A percentile compares a stretch with the other conserved stretches of the same genome.
Evolutionary conservation across 1,140 invertebrate species (phyloP).

Genomic region (Lutraria rhynchaena): DNA sequence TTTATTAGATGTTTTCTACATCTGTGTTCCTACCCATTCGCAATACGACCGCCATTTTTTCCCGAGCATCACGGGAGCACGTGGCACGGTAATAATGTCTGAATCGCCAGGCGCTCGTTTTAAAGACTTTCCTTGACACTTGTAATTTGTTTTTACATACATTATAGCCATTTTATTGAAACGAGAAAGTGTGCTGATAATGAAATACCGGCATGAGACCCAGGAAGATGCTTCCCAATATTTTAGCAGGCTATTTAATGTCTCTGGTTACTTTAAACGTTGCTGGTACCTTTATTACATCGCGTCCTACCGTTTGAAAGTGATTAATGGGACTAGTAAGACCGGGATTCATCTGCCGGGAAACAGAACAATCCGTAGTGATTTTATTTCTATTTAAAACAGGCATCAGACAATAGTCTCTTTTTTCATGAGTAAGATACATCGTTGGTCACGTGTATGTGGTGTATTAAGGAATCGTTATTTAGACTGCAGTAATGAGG

Average conservation of each 20-base stretch:
- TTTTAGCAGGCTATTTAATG: constrained; percentile 19
- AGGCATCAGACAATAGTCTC: no score
- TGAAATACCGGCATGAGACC: constrained; percentile 37
- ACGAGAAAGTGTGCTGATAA: constrained; percentile 48
- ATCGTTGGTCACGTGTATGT: no score
- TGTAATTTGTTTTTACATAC: constrained; percentile 55
- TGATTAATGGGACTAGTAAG: no score
- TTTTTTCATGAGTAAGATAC: no score
- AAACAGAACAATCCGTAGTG: no score
- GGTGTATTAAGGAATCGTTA: no score
- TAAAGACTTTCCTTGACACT: constrained; percentile 40
- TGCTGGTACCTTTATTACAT: no score
- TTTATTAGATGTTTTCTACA: constrained; percentile 52
- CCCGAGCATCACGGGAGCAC: constrained; percentile 37
- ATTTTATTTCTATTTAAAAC: no score
- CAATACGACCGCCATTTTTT: constrained; percentile 55
- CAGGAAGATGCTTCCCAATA: constrained; percentile 2
- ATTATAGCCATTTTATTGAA: constrained; percentile 51
- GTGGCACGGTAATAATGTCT: constrained; percentile 54
- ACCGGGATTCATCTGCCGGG: no score
- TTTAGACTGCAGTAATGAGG: no score
- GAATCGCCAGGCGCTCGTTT: constrained; percentile 55
- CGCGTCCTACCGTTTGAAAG: no score
- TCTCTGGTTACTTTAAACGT: neutral
- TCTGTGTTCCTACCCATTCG: constrained; percentile 39